Base-by-base conservation (phyloP, 92 coral and sea anemone species). In the Zoanthus sansibaricus region DNA sequence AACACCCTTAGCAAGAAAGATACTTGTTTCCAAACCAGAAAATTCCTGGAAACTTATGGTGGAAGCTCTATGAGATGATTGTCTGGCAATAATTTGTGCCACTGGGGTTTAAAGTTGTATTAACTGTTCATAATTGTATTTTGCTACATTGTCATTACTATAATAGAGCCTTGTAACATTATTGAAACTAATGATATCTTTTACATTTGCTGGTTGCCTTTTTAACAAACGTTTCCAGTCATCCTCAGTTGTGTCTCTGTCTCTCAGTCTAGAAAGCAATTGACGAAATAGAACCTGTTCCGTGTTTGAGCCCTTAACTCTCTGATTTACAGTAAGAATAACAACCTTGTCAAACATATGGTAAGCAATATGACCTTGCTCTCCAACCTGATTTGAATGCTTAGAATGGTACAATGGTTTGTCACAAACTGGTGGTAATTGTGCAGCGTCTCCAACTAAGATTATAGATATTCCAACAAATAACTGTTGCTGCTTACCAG, bases 371-470 rank as follows among this genome's bases (percentile, higher is more conserved):
- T 58, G 18, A 14, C 64, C 64, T 58, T 58, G 64, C 1, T 58
- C n/a, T 58, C n/a, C n/a, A 9, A 58, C 18, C 5, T 13, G 16
- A 58, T 58, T 58, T 11, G 64, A 58, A 1, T 18, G 64, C 64
- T 16, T 13, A 4, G n/a, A 58, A 14, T 58, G 58, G 18, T 58
- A 58, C 18, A 58, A 58, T 4, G 64, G 64, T 16, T 58, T 58
- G 14, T 58, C 64, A 58, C 64, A 13, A 17, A 82, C 91, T 25
- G 78, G 44, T 61, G 90, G 88, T 78, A 87, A 82, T 32, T 71
- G 1, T 58, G 64, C 64, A 58, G 64, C 20, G 18, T 58, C n/a
- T 4, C 64, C 64, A 58, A 58, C n/a, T 58, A 58, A 58, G 18
- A 58, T 11, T 58, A 9, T 58, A 11, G 64, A 58, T 58, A 9